These are phyloP conservation scores for Cheilosia urbana DNA, from an alignment of 2,888 invertebrate genomes.

Conservation along the genomic window DNA sequence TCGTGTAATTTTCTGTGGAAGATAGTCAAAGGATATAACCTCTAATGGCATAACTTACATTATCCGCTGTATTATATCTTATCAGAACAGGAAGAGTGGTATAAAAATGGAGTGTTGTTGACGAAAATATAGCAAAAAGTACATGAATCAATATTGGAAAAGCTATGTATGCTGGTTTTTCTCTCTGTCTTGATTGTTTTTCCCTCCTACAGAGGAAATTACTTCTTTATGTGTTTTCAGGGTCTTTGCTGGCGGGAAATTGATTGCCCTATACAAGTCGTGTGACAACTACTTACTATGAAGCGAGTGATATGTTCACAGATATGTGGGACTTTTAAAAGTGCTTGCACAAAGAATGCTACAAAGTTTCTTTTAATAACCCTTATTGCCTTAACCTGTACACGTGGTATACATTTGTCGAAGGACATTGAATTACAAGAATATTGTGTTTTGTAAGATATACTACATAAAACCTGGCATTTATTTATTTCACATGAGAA, in stretches of 20 bases:
- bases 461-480: too few relatives aligned
- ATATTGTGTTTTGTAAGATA: too few relatives aligned
- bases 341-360: too few relatives aligned
- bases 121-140: conserved; percentile 22
- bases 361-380: too few relatives aligned
- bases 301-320: not conserved
- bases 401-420: too few relatives aligned
- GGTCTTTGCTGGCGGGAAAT: conserved; percentile 32
- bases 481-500: too few relatives aligned
- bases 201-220: not conserved
- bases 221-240: not conserved
- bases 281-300: conserved; percentile 25
- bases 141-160: conserved; percentile 18
- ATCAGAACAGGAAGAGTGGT: not conserved
- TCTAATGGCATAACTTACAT: conserved; percentile 32
- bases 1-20: conserved; percentile 34
- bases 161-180: not conserved
- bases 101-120: conserved; percentile 32
- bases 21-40: conserved; percentile 35
- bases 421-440: too few relatives aligned
- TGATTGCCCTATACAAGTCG: conserved; percentile 21
- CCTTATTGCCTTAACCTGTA: too few relatives aligned
- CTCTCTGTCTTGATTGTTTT: too few relatives aligned
- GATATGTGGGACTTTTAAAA: too few relatives aligned
- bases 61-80: conserved; percentile 28